Base-by-base conservation (phyloP, 2,113 vertebrate genomes). In the Oxyura jamaicensis region DNA sequence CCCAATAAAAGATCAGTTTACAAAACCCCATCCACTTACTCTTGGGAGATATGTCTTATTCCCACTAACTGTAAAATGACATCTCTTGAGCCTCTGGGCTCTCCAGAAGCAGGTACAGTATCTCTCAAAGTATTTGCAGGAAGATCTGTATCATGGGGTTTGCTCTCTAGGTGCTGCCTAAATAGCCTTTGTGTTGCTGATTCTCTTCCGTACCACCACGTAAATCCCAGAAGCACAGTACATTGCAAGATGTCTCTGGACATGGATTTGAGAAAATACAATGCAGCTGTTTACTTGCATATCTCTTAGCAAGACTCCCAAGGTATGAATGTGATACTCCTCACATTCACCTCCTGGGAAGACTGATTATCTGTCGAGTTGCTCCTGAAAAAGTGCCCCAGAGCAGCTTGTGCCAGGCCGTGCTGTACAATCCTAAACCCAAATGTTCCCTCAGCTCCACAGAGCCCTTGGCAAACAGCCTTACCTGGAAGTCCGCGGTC, bases 201-300 rank as follows among this genome's bases (percentile, higher is more conserved):
- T n/a, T n/a, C 46, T 68, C 8, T 19, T 86, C 56, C 72, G 83
- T 25, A 46, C n/a, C 20, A 13, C 20, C 2, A 1, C 0, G 0
- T 42, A 29, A 28, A 18, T 41, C 36, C 52, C n/a, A 41, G 31
- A 0, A 1, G 36, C 3, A 0, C 9, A 11, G 31, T 50, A 10
- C 58, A 20, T 20, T 82, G 52, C 14, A 33, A 46, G 65, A 52
- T 23, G 9, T 33, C 59, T 86, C 73, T 68, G n/a, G 71, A 14
- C 1, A 1, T 31, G 33, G 42, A 13, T 81, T 42, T 46, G 46
- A 72, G 66, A 75, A 83, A 94, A 72, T 55, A 41, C 31, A 39
- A 72, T 9, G 9, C 8, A 13, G 71, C 73, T 55, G 2, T 74
- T 83, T 50, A 33, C 33, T 75, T 71, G 46, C 15, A 26, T 4